Percentiles rank a stretch among this genome's conserved stretches.
Evolutionary conservation across 1,140 invertebrate species (phyloP).

Genomic region (Drosophila sulfurigaster): DNA sequence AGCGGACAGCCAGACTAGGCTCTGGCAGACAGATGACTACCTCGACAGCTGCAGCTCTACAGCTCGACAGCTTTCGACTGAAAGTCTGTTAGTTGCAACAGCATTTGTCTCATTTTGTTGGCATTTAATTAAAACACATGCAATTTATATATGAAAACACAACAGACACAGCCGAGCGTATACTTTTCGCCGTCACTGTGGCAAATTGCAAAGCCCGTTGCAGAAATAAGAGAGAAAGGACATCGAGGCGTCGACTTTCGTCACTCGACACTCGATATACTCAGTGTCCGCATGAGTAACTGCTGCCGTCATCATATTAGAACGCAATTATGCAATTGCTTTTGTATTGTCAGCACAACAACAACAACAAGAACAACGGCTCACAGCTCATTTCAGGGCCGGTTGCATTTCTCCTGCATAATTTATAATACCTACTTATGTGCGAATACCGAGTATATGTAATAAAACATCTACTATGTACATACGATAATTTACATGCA

Average conservation of each 20-base stretch:
- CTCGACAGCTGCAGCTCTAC: background rate
- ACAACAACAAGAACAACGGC: slow-evolving; percentile 12
- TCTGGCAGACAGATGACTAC: background rate
- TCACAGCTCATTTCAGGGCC: slow-evolving; percentile 11
- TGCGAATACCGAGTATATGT: background rate
- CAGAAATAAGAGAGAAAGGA: background rate
- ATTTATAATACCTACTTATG: slow-evolving; percentile 54
- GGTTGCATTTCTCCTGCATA: slow-evolving; percentile 59
- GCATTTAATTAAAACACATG: slow-evolving; percentile 52
- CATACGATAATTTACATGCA: slow-evolving; percentile 23
- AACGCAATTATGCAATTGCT: slow-evolving; percentile 77
- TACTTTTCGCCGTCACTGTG: slow-evolving; percentile 14
- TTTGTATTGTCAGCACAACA: slow-evolving; percentile 49
- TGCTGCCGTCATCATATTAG: slow-evolving; percentile 73
- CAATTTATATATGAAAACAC: slow-evolving; percentile 16
- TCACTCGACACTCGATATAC: background rate
- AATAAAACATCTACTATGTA: slow-evolving; percentile 16
- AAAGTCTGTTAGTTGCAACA: slow-evolving; percentile 19
- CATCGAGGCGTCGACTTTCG: slow-evolving; percentile 2
- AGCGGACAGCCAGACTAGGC: slow-evolving; percentile 3
- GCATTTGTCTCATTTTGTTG: slow-evolving; percentile 49
- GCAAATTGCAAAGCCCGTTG: background rate
- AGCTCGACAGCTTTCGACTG: background rate
- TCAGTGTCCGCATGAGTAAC: slow-evolving; percentile 29
- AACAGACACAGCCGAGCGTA: slow-evolving; percentile 10